Evolutionary conservation across 2,888 invertebrate species (phyloP), one percentile per base, ranked within the genome.

Genomic region (Acronicta alni): DNA sequence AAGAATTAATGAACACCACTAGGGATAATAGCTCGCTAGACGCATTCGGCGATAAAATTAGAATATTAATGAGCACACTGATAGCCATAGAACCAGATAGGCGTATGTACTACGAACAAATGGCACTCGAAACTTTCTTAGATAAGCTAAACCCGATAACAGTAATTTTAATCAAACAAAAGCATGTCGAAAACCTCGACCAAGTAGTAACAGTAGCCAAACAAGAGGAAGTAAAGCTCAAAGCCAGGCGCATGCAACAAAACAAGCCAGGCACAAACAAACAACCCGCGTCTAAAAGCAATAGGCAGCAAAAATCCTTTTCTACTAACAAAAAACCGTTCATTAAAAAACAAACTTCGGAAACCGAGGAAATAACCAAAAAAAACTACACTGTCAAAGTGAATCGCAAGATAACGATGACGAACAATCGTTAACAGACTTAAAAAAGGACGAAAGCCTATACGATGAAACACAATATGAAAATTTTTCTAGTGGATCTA

Each of bases 141-240:
- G 70, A 74, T 7, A 69, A 69, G 30, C 0, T 77, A 12, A 68
- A 76, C 7, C 76, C 73, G 0, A 69, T 76, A 1, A 72, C 59
- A n/a, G 57, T 74, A 8, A 56, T 74, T 6, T 2, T 48, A n/a
- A 71, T 78, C 7, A 63, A 23, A 47, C 8, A 67, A 10, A 71
- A 71, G 53, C 37, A 57, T 0, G 57, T 61, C 0, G 38, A 45
- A 45, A 69, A 72, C 10, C 17, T 77, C 35, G 71, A 75, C 0
- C 68, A 72, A 15, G 77, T 5, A 0, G 58, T 78, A 1, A 65
- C 57, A 0, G 38, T 68, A 16, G 79, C 72, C 0, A 75, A 72
- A 63, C 72, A 73, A 14, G 76, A 77, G n/a, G 72, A 77, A 5
- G 42, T 55, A 0, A 69, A 75, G 16, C 1, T 67, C 0, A 46